Conservation (phyloP, 2,113 vertebrate genomes). For the Callospermophilus lateralis region DNA sequence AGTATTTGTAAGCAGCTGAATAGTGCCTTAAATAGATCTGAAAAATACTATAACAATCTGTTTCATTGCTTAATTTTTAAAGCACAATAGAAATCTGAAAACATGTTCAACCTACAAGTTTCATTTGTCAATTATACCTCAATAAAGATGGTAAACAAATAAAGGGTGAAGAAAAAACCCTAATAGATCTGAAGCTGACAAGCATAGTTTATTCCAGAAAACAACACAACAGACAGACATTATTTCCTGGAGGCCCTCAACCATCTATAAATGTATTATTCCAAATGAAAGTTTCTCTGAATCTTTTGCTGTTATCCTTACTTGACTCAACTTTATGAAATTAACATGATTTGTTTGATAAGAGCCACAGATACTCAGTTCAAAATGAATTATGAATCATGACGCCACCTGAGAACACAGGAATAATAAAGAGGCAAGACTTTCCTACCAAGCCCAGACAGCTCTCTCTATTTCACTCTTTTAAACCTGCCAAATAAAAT, state of each 20-base stretch:
- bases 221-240: background rate
- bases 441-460: slow-evolving; percentile 16
- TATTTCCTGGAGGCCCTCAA: background rate
- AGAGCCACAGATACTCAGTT: slow-evolving; percentile 5
- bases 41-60: background rate
- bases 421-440: slow-evolving; percentile 56
- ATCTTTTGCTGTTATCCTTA: background rate
- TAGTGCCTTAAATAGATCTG: background rate
- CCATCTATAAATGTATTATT: background rate
- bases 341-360: slow-evolving; percentile 25
- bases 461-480: slow-evolving; percentile 2
- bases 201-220: background rate
- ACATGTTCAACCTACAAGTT: background rate
- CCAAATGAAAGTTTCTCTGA: slow-evolving; percentile 28
- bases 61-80: background rate
- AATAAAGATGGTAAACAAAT: background rate
- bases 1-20: slow-evolving; percentile 6
- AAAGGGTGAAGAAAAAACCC: background rate
- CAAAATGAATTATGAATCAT: slow-evolving; percentile 62
- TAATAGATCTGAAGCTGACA: background rate
- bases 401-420: background rate
- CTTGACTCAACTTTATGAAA: slow-evolving; percentile 47
- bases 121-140: background rate
- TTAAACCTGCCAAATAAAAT: slow-evolving; percentile 55
- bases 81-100: background rate